Evolutionary conservation across 1,140 invertebrate species (phyloP), one percentile per base, ranked within the genome.

Genomic region (Brachionus angularis): DNA sequence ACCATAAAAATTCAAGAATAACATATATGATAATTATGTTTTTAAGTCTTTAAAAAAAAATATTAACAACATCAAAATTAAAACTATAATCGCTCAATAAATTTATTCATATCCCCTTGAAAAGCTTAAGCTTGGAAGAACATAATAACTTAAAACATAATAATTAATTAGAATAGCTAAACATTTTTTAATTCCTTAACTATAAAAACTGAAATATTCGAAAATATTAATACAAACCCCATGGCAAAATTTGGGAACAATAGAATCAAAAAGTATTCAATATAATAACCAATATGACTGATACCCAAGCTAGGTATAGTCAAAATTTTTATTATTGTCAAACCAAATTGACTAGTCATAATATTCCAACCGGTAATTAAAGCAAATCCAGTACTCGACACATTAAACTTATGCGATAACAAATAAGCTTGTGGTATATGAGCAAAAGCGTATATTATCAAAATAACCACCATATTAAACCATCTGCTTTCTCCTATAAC

Each of bases 251-350:
- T 77, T 18, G 79, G 79, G 18, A 78, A 72, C 3, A 79, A 23
- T 52, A 74, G 67, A 84, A 81, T 42, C 71, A 80, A 80, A 27
- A 77, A 76, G 77, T 76, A 78, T 52, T 78, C 76, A 7, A 80
- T 72, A 8, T 52, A 64, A 8, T 73, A 53, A 1, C 75, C 73
- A 10, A 77, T 52, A 55, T 77, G 71, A 21, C 72, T 42, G 0
- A 78, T 72, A 23, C 74, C 73, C 8, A 79, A 74, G 34, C 76
- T 72, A 12, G 78, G 78, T 31, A 78, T 78, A 33, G 71, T 62
- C 25, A 80, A 52, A 29, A 80, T 79, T 16, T 71, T 71, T 7
- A 79, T 74, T 25, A 76, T 74, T 25, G 79, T 72, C 8, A 78
- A 44, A 44, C 76, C 76, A 1, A 76, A 76, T 34, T 76, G 74